Conservation (phyloP, 1,140 invertebrate species). For the Linepithema humile region DNA sequence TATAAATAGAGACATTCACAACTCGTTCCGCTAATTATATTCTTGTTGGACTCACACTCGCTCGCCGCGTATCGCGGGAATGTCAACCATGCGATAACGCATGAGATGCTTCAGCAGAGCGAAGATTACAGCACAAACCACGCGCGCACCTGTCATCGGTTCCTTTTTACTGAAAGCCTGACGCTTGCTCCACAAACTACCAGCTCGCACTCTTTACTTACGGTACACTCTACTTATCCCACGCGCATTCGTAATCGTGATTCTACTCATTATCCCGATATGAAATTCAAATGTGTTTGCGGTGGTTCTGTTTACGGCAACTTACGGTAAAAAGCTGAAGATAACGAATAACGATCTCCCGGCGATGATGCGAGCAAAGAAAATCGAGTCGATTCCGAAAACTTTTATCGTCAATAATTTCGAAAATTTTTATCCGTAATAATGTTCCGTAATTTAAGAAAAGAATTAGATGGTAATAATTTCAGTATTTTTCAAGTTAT, state of each 20-base stretch:
- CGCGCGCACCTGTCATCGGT: slow-evolving; percentile 44
- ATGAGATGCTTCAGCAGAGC: slow-evolving; percentile 5
- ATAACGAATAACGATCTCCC: neutral
- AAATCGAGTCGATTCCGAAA: neutral
- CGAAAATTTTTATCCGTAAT: neutral
- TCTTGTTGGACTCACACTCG: slow-evolving; percentile 36
- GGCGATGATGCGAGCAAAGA: neutral
- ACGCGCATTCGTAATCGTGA: neutral
- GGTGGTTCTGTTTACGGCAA: neutral
- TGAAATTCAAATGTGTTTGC: neutral
- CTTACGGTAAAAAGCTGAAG: neutral
- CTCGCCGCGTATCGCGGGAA: slow-evolving; percentile 26
- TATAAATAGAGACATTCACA: slow-evolving; percentile 64
- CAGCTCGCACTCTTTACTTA: neutral
- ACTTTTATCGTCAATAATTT: neutral
- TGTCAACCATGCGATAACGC: slow-evolving; percentile 39
- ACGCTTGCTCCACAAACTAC: slow-evolving; percentile 2
- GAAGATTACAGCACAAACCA: neutral
- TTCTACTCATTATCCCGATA: neutral
- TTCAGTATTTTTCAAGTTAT: neutral
- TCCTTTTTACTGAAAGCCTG: slow-evolving; percentile 11
- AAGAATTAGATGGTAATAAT: neutral
- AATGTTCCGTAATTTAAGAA: neutral
- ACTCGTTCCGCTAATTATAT: slow-evolving; percentile 61
- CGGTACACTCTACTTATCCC: neutral